Base-by-base conservation (phyloP, 2,797 vertebrate species). In the Hirundo rustica region DNA sequence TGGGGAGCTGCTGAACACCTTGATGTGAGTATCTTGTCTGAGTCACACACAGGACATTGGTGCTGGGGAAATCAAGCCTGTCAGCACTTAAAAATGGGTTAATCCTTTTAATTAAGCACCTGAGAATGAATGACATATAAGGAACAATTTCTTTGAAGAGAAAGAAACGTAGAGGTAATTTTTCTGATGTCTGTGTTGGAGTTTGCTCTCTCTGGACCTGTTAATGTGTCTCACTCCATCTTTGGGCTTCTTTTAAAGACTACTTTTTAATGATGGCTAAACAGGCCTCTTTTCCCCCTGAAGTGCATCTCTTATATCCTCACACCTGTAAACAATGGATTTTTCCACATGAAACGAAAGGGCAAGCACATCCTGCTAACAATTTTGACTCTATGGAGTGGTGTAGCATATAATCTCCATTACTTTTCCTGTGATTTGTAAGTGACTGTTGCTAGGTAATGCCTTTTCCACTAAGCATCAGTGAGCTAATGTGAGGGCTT, bases 391-490 rank as follows among this genome's bases (percentile, higher is more conserved):
- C 51, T 42, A 25, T 58, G 44, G 88, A 95, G 89, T 88, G 85
- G 92, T 72, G 75, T 73, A 80, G 90, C 51, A 76, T 60, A 51
- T 89, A 79, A 86, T 96, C 88, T 91, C 86, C 83, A 60, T 95
- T 94, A 66, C 93, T 97, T 95, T 95, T 88, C 82, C 71, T 95
- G 78, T 58, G 70, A 85, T 96, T 96, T 97, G 95, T 95, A 96
- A 92, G 89, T 95, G 73, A 94, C 93, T 77, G 95, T 97, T 98
- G 96, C 97, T 97, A 97, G 93, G 97, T 92, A 92, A 97, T 96
- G 75, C 70, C 77, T 97, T 95, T 92, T 73, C 62, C 64, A 88
- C 88, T 93, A 92, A 95, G 92, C 86, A 93, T 92, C 72, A 85
- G 72, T 76, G 77, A 96, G 87, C 92, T 97, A 95, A 95, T 84